phyloP scores from a whole-genome alignment of 2,797 vertebrate species.

The Pipistrellus pipistrellus region DNA sequence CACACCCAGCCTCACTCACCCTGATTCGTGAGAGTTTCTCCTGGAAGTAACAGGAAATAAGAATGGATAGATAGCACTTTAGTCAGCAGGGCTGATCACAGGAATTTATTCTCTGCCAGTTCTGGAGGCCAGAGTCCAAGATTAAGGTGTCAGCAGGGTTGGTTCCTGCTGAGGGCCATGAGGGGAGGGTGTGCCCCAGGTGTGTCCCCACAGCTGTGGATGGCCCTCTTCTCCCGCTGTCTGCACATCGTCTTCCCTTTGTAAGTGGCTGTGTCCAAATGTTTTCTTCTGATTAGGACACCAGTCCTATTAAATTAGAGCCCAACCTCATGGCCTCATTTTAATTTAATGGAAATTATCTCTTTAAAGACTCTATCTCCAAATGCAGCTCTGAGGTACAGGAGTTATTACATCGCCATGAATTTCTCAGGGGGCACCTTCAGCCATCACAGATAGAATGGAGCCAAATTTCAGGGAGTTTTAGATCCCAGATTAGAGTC shows the following conservation, averaged over 20 bases:
- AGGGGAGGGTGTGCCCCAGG: not conserved
- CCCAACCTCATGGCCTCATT: not conserved
- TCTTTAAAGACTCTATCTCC: constrained; percentile 25
- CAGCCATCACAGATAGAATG: not conserved
- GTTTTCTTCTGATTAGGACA: not conserved
- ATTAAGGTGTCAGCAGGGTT: not conserved
- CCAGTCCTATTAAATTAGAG: not conserved
- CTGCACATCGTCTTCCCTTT: not conserved
- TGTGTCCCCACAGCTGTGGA: not conserved
- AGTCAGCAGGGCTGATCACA: not conserved
- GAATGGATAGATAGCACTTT: not conserved
- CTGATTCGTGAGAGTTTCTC: not conserved
- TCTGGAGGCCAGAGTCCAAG: not conserved
- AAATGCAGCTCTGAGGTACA: not conserved
- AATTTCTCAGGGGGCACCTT: not conserved
- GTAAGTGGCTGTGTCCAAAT: not conserved
- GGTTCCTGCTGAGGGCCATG: not conserved
- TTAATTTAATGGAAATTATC: not conserved
- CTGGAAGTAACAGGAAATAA: not conserved
- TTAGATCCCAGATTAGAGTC: not conserved
- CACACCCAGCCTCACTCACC: not conserved
- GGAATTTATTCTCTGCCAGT: not conserved
- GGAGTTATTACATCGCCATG: not conserved
- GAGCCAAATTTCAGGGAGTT: not conserved
- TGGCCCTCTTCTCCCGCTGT: not conserved